phyloP scores from a whole-genome alignment of 1,140 invertebrate species.

The Vollenhovia emeryi region DNA sequence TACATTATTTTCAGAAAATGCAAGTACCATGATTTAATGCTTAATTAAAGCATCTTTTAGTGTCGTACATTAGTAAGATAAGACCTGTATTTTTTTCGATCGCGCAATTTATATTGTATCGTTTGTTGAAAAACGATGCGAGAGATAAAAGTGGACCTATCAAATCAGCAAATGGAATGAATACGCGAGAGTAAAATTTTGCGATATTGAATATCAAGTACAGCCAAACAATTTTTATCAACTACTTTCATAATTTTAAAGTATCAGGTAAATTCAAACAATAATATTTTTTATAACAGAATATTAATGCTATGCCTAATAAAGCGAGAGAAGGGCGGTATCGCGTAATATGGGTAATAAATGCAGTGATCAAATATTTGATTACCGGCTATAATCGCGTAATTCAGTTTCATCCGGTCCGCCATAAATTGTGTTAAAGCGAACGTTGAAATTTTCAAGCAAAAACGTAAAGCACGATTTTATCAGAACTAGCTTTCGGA shows the following conservation, averaged over 20 bases:
- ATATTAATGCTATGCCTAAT: conserved; percentile 35
- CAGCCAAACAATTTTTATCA: background rate
- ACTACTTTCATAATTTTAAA: background rate
- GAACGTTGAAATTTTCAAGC: background rate
- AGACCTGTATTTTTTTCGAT: background rate
- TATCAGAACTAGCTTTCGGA: background rate
- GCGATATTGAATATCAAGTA: background rate
- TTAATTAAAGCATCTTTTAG: conserved; percentile 44
- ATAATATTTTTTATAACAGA: conserved; percentile 9
- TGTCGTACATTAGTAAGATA: background rate
- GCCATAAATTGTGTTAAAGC: conserved; percentile 29
- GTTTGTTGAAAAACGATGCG: background rate
- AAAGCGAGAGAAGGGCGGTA: background rate
- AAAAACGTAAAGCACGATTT: conserved; percentile 16
- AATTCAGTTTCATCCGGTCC: conserved; percentile 30
- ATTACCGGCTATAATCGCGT: conserved; percentile 41
- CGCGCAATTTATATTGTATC: background rate
- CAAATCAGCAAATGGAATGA: background rate
- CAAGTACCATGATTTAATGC: conserved; percentile 19
- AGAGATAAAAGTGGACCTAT: background rate
- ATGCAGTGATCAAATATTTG: conserved; percentile 41
- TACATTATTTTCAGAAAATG: conserved; percentile 31
- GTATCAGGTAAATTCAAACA: background rate
- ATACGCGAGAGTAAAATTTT: background rate
- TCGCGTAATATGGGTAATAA: background rate